Evolutionary conservation across 2,113 vertebrate genomes (phyloP).

Genomic region (Aptenodytes patagonicus): DNA sequence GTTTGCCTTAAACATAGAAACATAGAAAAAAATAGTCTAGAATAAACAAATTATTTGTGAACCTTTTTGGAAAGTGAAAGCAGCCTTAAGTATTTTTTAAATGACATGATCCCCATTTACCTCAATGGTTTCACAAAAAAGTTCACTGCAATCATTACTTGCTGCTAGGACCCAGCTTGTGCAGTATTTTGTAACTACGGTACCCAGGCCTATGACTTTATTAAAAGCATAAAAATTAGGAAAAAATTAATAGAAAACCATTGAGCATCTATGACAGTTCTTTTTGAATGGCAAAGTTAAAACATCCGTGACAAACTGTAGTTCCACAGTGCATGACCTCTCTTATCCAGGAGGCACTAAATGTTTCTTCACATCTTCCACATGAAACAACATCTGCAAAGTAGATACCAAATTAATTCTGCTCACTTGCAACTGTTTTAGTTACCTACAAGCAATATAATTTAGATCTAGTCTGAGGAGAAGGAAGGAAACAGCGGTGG

Average conservation of each 20-base stretch:
- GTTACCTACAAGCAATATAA: background rate
- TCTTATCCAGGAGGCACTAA: background rate
- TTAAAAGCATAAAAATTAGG: background rate
- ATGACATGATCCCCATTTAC: fast-evolving
- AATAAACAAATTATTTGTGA: background rate
- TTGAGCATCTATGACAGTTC: background rate
- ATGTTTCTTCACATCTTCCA: background rate
- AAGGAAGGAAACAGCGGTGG: background rate
- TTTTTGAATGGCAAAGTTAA: background rate
- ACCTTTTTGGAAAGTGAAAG: background rate
- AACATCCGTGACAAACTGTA: fast-evolving
- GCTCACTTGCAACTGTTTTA: background rate
- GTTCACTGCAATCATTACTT: background rate
- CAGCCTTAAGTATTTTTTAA: background rate
- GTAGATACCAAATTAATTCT: background rate
- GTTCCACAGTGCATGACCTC: too few species aligned
- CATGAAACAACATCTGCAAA: background rate
- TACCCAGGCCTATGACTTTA: background rate
- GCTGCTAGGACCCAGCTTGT: background rate
- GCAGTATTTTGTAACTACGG: background rate
- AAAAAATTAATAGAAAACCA: background rate
- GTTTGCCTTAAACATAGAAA: background rate
- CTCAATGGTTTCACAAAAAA: background rate
- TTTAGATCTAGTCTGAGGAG: background rate
- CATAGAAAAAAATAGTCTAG: background rate